These are phyloP conservation scores for Rhabdophis nuchalis DNA, from an alignment of 2,797 vertebrate species.

Conservation along the genomic window DNA sequence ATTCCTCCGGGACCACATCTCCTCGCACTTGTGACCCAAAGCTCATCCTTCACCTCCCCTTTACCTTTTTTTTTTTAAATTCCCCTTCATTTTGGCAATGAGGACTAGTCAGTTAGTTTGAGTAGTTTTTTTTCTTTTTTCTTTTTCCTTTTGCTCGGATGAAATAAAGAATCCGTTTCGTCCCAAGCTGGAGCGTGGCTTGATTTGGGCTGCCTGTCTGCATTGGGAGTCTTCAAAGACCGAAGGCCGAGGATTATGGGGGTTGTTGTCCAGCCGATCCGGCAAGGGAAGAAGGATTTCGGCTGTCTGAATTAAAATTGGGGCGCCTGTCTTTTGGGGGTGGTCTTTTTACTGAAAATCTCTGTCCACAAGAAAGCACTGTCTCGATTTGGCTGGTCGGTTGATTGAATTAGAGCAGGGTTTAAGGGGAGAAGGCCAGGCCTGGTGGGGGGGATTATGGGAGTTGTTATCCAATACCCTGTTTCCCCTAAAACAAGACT, in stretches of 20 bases:
- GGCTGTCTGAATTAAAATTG: not conserved
- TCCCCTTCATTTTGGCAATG: no score
- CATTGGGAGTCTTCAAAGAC: not conserved
- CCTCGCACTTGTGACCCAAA: not conserved
- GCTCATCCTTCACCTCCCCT: not conserved
- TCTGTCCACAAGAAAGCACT: not conserved
- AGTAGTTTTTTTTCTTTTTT: no score
- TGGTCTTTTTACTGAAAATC: not conserved
- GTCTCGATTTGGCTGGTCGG: not conserved
- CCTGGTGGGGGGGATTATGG: not conserved
- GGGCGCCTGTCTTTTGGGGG: not conserved
- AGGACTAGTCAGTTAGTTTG: not conserved
- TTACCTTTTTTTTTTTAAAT: fast-evolving
- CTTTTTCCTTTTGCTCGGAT: not conserved
- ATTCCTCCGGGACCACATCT: no score
- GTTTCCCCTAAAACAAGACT: no score
- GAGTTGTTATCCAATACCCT: not conserved
- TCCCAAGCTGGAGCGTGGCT: not conserved
- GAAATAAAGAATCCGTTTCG: not conserved
- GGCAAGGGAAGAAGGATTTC: not conserved
- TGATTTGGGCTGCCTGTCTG: not conserved
- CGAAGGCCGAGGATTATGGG: not conserved
- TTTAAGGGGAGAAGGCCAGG: not conserved
- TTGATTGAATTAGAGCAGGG: not conserved
- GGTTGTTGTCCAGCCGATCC: not conserved